Base-by-base conservation (phyloP, 2,113 vertebrate species). In the Tretioscincus oriximinensis region DNA sequence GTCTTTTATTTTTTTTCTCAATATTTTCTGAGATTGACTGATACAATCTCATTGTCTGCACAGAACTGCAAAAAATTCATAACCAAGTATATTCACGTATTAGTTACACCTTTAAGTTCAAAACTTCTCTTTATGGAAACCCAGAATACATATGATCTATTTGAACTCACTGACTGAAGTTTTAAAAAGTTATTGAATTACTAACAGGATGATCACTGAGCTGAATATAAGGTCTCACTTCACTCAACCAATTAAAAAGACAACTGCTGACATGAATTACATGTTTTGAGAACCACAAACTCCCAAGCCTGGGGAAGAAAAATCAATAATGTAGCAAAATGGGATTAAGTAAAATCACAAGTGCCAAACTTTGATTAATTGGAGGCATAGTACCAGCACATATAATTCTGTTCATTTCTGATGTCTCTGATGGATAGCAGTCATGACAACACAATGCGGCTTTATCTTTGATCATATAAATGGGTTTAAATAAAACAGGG, bases 341-440 rank as follows among this genome's bases (percentile, higher is more conserved):
- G 76, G 22, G 9, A 28, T 78, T 47, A 83, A 83, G 28, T 80
- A 86, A 77, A 28, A 63, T 4, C 71, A 88, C 73, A 65, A 2
- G 28, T 7, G 41, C 80, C 82, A 84, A 83, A 85, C 68, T 31
- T 67, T 83, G 82, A 83, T 83, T 73, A 83, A 73, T 78, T 78
- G 51, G 63, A 78, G 11, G 9, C 69, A 75, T 78, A 67, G 63
- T 77, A 28, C 74, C 76, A 77, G 5, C 35, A 22, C 76, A 47
- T 16, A 79, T 80, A 69, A 67, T 47, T 84, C 41, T 68, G 51
- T 16, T 51, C 65, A 68, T 68, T 68, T 16, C 51, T 35, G n/a
- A 79, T n/a, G 54, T 63, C 51, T 51, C 71, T 47, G n/a, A 74
- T 74, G 54, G 35, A 76, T 49, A 85, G 66, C 14, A 47, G 20